These are phyloP conservation scores for Criorhina ranunculi DNA, from an alignment of 2,888 invertebrate species.

Conservation along the genomic window DNA sequence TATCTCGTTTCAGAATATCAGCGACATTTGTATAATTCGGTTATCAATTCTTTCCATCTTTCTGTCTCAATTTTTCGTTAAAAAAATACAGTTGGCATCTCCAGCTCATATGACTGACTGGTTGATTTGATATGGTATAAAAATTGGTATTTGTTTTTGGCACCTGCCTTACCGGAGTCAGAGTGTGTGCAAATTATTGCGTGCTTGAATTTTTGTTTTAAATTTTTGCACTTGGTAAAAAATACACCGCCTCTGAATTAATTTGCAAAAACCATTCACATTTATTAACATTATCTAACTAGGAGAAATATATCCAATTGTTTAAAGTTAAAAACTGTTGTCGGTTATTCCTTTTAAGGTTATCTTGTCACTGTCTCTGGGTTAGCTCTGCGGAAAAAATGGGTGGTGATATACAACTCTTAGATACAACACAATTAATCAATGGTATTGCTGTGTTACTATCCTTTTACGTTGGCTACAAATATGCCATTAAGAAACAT, in stretches of 20 bases:
- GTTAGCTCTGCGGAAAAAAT: conserved; percentile 22
- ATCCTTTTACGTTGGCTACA: conserved; percentile 84
- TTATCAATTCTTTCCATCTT: no score
- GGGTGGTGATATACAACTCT: conserved; percentile 79
- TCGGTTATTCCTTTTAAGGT: neutral
- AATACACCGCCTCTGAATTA: neutral
- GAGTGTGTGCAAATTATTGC: conserved; percentile 12
- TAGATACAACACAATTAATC: conserved; percentile 83
- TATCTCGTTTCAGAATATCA: no score
- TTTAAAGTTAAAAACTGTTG: no score
- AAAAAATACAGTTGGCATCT: no score
- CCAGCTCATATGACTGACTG: no score
- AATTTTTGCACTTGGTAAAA: neutral
- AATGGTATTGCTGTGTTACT: conserved; percentile 84
- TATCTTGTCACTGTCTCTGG: neutral
- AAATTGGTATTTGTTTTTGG: conserved; percentile 22
- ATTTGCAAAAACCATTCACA: neutral
- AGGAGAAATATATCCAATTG: neutral
- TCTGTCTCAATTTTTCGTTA: no score
- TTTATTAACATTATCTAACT: conserved; percentile 1
- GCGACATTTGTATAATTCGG: no score
- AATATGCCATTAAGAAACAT: conserved; percentile 82
- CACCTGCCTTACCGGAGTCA: conserved; percentile 2
- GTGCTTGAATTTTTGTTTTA: neutral
- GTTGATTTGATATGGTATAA: conserved; percentile 1